Conservation (phyloP, 2,888 invertebrate species). For the Leptinotarsa juncta region DNA sequence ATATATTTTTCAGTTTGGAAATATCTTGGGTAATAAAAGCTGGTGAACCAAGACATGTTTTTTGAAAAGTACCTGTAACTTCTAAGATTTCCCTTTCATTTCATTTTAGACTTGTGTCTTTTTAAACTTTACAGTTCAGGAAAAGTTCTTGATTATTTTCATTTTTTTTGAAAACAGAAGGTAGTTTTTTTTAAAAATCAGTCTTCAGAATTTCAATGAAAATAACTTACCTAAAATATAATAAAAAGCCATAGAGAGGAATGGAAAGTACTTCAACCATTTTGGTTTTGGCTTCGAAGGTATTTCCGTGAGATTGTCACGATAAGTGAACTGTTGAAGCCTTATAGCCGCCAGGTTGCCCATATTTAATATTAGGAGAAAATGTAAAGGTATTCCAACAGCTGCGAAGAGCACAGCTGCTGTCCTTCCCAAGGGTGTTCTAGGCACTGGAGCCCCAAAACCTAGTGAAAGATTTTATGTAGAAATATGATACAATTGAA, state of each 20-base stretch:
- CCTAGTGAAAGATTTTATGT: constrained; percentile 65
- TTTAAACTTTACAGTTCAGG: no score
- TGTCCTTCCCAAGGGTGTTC: constrained; percentile 73
- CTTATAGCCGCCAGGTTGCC: constrained; percentile 68
- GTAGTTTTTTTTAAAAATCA: not conserved
- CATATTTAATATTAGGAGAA: constrained; percentile 71
- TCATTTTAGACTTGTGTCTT: no score
- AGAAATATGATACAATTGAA: no score
- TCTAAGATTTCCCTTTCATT: no score
- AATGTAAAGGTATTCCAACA: constrained; percentile 76
- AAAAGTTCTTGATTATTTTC: no score
- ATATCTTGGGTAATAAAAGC: no score
- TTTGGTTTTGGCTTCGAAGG: constrained; percentile 53
- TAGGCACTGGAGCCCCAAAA: constrained; percentile 79
- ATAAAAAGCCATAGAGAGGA: constrained; percentile 67
- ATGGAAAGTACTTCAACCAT: constrained; percentile 65
- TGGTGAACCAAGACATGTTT: no score
- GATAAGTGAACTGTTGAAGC: constrained; percentile 65
- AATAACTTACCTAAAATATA: constrained; percentile 66
- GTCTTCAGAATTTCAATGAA: not conserved
- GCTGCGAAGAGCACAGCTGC: constrained; percentile 74
- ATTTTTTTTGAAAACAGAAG: not conserved
- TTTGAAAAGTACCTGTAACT: no score
- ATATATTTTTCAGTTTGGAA: no score
- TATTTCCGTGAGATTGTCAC: constrained; percentile 53